phyloP scores from a whole-genome alignment of 2,797 vertebrate species.

The Rhabdomys pumilio region DNA sequence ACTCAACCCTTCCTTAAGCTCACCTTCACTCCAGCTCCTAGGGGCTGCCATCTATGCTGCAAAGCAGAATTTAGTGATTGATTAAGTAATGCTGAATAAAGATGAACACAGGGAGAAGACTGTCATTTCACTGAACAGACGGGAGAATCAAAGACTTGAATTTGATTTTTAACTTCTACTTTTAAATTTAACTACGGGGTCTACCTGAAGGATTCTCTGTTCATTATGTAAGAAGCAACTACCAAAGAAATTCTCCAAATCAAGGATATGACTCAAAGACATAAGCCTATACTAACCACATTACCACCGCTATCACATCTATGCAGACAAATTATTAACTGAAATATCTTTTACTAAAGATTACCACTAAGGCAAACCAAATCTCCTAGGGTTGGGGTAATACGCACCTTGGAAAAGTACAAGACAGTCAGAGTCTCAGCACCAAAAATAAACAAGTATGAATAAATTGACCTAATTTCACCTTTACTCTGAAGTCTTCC shows the following conservation, averaged over 20 bases:
- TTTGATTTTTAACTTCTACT: background rate
- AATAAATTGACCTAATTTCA: background rate
- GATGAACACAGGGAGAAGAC: background rate
- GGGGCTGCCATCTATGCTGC: background rate
- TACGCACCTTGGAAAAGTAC: background rate
- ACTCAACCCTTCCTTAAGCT: background rate
- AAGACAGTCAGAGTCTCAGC: background rate
- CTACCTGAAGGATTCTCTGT: background rate
- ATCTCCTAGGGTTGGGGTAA: background rate
- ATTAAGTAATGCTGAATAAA: background rate
- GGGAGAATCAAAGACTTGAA: background rate
- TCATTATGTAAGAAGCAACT: background rate
- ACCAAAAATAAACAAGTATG: background rate
- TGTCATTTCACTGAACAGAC: background rate
- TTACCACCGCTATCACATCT: background rate
- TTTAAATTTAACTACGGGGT: background rate
- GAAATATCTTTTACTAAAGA: conserved; percentile 13
- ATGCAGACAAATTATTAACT: background rate
- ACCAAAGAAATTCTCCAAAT: background rate
- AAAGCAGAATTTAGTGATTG: background rate
- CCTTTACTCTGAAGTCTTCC: conserved; percentile 34
- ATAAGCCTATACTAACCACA: background rate
- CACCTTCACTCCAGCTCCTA: background rate
- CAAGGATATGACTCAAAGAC: background rate
- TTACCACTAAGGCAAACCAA: conserved; percentile 48